A percentile compares a stretch with the other conserved stretches of the same genome.
These are phyloP conservation scores for Hestina assimilis DNA, from an alignment of 1,140 invertebrate genomes.

Conservation along the genomic window DNA sequence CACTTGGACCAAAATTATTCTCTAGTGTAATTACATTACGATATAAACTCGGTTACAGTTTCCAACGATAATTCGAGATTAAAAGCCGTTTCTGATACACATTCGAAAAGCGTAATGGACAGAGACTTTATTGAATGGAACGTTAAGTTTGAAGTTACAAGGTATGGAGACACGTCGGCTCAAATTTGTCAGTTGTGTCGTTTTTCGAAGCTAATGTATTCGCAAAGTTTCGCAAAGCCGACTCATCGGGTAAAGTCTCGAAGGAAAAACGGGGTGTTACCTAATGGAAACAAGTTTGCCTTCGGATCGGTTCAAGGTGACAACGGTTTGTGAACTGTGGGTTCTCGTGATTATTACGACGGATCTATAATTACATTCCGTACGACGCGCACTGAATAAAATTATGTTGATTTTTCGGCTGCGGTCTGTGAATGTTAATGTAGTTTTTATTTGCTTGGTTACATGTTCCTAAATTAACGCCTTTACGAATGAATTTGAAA, in stretches of 20 bases:
- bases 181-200: conserved; percentile 61
- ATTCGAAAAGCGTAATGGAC: conserved; percentile 11
- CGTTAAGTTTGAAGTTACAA: not conserved
- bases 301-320: conserved; percentile 42
- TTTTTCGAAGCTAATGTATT: conserved; percentile 63
- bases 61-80: conserved; percentile 30
- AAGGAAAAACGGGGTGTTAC: conserved; percentile 55
- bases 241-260: conserved; percentile 44
- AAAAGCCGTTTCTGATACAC: not conserved
- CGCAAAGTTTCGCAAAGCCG: conserved; percentile 59
- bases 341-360: conserved; percentile 37
- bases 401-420: conserved; percentile 22
- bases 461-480: not conserved
- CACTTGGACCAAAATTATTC: conserved; percentile 26
- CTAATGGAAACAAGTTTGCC: conserved; percentile 54
- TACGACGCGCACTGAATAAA: conserved; percentile 18
- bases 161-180: conserved; percentile 36
- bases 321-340: conserved; percentile 18
- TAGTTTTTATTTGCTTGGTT: conserved; percentile 15
- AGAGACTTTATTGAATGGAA: not conserved
- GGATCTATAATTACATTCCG: conserved; percentile 44
- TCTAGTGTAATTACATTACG: conserved; percentile 22
- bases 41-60: conserved; percentile 12
- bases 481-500: no score
- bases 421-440: conserved; percentile 9